These are phyloP conservation scores for Limenitis camilla DNA, from an alignment of 2,888 invertebrate genomes.

Conservation along the genomic window DNA sequence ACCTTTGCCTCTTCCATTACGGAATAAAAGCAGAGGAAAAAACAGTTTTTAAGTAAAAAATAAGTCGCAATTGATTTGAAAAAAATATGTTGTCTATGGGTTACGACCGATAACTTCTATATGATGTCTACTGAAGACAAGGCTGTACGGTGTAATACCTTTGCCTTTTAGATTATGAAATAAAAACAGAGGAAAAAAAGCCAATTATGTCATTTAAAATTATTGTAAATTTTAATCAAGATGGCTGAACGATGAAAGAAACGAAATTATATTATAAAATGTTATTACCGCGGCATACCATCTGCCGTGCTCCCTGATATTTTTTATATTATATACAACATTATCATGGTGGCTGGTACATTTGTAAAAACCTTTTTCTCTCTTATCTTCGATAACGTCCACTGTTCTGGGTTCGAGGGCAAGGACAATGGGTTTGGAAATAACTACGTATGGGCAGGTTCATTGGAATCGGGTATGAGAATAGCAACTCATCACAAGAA, in stretches of 20 bases:
- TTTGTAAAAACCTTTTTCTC: constrained; percentile 46
- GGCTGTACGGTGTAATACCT: too few relatives aligned
- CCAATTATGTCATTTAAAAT: too few relatives aligned
- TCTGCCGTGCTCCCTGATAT: constrained; percentile 8
- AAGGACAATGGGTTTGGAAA: constrained; percentile 63
- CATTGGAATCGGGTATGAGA: constrained; percentile 56
- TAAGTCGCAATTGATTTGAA: too few relatives aligned
- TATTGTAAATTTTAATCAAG: too few relatives aligned
- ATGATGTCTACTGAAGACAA: too few relatives aligned
- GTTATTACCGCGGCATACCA: constrained; percentile 31
- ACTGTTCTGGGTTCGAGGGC: constrained; percentile 39
- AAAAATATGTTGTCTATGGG: too few relatives aligned
- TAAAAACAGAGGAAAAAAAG: too few relatives aligned
- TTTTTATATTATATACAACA: constrained; percentile 10
- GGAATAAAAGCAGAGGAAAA: too few relatives aligned
- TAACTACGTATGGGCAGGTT: constrained; percentile 63
- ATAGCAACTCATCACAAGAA: constrained; percentile 63
- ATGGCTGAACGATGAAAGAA: constrained; percentile 2
- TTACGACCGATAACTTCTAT: too few relatives aligned
- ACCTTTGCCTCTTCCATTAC: too few relatives aligned
- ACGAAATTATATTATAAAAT: constrained; percentile 34
- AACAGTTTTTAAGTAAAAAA: too few relatives aligned
- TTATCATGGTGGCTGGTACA: constrained; percentile 46
- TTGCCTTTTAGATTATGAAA: too few relatives aligned
- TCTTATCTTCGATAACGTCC: constrained; percentile 40